phyloP scores from a whole-genome alignment of 2,113 vertebrate species.

The Planiliza haematocheilus region DNA sequence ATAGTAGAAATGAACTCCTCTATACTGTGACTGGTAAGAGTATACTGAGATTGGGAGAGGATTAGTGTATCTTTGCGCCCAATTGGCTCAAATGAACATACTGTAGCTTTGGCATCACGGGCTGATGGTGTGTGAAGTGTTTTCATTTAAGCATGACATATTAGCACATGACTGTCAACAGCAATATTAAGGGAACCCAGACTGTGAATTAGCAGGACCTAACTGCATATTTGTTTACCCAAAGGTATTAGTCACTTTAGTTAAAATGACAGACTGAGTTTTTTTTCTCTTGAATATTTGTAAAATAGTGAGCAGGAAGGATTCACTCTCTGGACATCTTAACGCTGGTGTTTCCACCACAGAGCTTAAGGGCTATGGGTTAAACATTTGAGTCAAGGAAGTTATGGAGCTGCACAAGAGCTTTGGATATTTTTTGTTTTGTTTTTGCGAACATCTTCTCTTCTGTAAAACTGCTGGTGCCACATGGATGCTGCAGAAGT shows the following conservation, averaged over 20 bases:
- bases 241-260: conserved; percentile 11
- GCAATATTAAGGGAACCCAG: conserved; percentile 36
- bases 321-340: conserved; percentile 1
- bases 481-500: conserved; percentile 3
- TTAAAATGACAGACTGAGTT: conserved; percentile 15
- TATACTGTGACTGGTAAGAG: conserved; percentile 44
- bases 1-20: conserved; percentile 48
- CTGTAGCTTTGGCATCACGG: conserved; percentile 35
- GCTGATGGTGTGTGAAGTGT: conserved; percentile 42
- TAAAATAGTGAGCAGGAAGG: not conserved
- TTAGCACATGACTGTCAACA: conserved; percentile 40
- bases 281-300: not conserved
- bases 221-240: conserved; percentile 35
- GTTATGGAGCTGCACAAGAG: too few relatives aligned
- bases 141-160: conserved; percentile 45
- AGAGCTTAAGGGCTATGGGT: too few relatives aligned
- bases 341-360: too few relatives aligned
- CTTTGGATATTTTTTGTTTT: not conserved
- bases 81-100: conserved; percentile 46
- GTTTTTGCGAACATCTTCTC: conserved; percentile 22
- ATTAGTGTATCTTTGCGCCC: conserved; percentile 25
- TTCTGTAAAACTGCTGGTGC: conserved; percentile 15
- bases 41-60: conserved; percentile 23
- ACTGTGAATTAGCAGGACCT: conserved; percentile 22
- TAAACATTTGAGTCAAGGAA: too few relatives aligned